These are phyloP conservation scores for Teleopsis dalmanni DNA, from an alignment of 1,140 invertebrate genomes.

Conservation along the genomic window DNA sequence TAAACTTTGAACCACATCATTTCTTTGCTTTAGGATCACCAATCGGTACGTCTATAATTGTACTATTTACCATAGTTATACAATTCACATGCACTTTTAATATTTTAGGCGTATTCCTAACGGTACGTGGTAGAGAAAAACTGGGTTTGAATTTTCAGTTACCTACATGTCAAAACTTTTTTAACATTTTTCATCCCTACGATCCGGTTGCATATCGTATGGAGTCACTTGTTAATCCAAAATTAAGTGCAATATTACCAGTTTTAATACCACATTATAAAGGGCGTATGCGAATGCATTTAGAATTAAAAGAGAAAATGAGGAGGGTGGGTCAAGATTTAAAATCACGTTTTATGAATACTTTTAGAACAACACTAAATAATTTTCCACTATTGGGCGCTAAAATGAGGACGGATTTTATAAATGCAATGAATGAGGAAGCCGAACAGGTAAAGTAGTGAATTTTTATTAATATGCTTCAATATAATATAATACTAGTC, in stretches of 20 bases:
- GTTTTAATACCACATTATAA: conserved; percentile 94
- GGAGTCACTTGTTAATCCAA: conserved; percentile 80
- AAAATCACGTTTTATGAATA: conserved; percentile 82
- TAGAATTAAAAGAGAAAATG: conserved; percentile 92
- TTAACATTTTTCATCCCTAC: conserved; percentile 97
- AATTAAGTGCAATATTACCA: conserved; percentile 65
- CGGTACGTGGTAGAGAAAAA: conserved; percentile 82
- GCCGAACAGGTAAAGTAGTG: conserved; percentile 55
- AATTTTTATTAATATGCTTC: no score
- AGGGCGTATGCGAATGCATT: conserved; percentile 91
- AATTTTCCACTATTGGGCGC: conserved; percentile 66
- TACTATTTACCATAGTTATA: neutral
- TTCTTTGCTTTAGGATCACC: conserved; percentile 96
- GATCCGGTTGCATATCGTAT: conserved; percentile 92
- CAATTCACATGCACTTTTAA: conserved; percentile 7
- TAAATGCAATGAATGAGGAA: conserved; percentile 45
- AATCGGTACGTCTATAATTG: conserved; percentile 56
- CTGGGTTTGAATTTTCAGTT: conserved; percentile 76
- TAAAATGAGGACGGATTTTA: conserved; percentile 44
- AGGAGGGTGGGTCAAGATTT: conserved; percentile 81
- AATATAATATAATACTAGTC: conserved; percentile 5
- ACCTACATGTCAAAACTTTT: conserved; percentile 85
- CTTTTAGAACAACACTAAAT: conserved; percentile 79
- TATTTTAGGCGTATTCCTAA: conserved; percentile 78
- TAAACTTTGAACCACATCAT: conserved; percentile 72